These are phyloP conservation scores for Eristalis pertinax DNA, from an alignment of 2,888 invertebrate species.

Conservation along the genomic window DNA sequence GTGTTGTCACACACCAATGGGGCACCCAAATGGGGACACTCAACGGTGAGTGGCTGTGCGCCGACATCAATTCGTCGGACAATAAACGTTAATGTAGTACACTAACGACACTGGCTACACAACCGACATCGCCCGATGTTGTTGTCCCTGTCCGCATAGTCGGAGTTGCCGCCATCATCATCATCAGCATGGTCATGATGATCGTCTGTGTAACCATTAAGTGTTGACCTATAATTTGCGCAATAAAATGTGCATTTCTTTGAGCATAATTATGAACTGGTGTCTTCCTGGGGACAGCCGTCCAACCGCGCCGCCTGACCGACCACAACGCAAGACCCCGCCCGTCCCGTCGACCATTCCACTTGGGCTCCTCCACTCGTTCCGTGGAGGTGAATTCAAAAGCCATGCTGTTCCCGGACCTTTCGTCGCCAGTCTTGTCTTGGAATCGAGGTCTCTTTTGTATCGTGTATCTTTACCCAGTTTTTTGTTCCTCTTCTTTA, in stretches of 20 bases:
- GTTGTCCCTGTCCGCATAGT: not conserved
- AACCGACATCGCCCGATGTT: not conserved
- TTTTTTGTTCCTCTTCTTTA: conserved; percentile 4
- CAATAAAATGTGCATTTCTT: conserved; percentile 53
- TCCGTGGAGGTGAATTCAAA: not conserved
- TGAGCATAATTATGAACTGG: conserved; percentile 36
- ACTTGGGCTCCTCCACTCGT: not conserved
- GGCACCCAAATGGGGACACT: conserved; percentile 63
- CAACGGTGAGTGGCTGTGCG: conserved; percentile 51
- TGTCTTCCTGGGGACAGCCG: conserved; percentile 15
- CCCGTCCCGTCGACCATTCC: not conserved
- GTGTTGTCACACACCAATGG: conserved; percentile 65
- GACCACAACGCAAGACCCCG: not conserved
- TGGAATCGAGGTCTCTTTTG: conserved; percentile 1
- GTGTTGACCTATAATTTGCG: conserved; percentile 59
- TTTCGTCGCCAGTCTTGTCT: conserved; percentile 18
- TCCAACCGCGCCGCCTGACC: not conserved
- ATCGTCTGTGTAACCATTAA: conserved; percentile 40
- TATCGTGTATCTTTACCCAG: conserved; percentile 1
- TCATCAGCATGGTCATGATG: not conserved
- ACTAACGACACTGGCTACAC: conserved; percentile 38
- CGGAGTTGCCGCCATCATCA: not conserved
- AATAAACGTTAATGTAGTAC: conserved; percentile 63
- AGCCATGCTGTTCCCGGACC: conserved; percentile 18
- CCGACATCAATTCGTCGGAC: conserved; percentile 66